Base-by-base conservation (phyloP, 2,888 invertebrate species). In the Aspidapion aeneum region DNA sequence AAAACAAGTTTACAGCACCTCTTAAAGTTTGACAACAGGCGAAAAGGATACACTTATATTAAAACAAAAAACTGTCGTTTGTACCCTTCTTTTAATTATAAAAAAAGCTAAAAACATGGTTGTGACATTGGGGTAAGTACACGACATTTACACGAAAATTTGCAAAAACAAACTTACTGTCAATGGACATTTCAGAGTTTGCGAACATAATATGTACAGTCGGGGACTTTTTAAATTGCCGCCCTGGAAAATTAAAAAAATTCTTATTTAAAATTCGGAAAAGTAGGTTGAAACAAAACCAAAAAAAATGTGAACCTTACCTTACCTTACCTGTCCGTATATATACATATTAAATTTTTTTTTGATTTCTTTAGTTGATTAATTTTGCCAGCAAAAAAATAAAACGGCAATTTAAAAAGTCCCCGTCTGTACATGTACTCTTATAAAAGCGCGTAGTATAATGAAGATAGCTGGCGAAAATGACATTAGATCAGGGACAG, bases 1-100 rank as follows among this genome's bases (percentile, higher is more conserved):
- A 60, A 92, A 91, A 75, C 88, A 90, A 67, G 89, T 96, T 0
- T 96, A 96, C 74, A 93, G 94, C 0, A 89, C 90, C 1, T 86
- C 89, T 1, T 88, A 88, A 73, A 88, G 87, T 71, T 85, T 93
- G 1, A 81, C 84, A 1, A 87, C 88, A 63, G 80, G 83, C 69
- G 81, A 83, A 16, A 87, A 90, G 67, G 86, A 87, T 19, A 86
- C 86, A 0, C 88, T 97, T 75, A 96, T 97, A 0, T 80, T 97
- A 71, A 96, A 97, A 74, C 97, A 97, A 78, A 96, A 96, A 78
- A 82, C 97, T n/a, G 83, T 95, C 58, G 80, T 97, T 1, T 96
- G 96, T 78, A 89, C 93, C 1, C 79, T 97, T 18, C 83, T 97
- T 75, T 81, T 96, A 60, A 88, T 95, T 80, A 79, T 94, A 57